Conservation (phyloP, 2,113 vertebrate species). For the Lamprologus ornatipinnis region DNA sequence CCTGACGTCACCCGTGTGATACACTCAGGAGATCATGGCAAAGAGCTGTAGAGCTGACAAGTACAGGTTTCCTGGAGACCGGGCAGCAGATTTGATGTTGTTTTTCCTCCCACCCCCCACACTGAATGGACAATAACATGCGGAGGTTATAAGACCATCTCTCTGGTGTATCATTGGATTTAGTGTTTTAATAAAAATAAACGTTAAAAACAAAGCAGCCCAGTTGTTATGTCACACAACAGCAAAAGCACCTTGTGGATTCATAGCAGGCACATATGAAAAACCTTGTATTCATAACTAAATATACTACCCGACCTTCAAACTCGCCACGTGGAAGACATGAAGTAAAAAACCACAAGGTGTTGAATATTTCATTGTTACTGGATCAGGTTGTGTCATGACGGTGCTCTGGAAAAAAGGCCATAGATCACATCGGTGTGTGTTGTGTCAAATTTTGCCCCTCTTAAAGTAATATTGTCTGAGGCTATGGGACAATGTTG, state of each 20-base stretch:
- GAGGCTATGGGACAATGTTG: not conserved
- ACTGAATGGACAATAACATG: not conserved
- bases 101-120: not conserved
- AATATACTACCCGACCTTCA: not conserved
- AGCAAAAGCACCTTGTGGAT: not conserved
- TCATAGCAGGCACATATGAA: not conserved
- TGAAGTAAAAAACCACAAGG: not conserved
- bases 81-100: slow-evolving; percentile 14
- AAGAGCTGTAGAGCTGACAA: slow-evolving; percentile 25
- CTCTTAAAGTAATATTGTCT: not conserved
- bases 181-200: not conserved
- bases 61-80: slow-evolving; percentile 55
- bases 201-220: not conserved
- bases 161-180: not conserved
- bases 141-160: not conserved
- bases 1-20: slow-evolving; percentile 43
- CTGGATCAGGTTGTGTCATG: slow-evolving; percentile 39
- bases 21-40: slow-evolving; percentile 47
- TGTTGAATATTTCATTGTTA: slow-evolving; percentile 55
- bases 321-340: slow-evolving; percentile 15
- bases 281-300: not conserved
- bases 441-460: not conserved
- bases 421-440: slow-evolving; percentile 20
- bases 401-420: not conserved
- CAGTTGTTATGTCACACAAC: not conserved